phyloP scores from a whole-genome alignment of 1,140 invertebrate genomes.

The Propsilocerus akamusi region DNA sequence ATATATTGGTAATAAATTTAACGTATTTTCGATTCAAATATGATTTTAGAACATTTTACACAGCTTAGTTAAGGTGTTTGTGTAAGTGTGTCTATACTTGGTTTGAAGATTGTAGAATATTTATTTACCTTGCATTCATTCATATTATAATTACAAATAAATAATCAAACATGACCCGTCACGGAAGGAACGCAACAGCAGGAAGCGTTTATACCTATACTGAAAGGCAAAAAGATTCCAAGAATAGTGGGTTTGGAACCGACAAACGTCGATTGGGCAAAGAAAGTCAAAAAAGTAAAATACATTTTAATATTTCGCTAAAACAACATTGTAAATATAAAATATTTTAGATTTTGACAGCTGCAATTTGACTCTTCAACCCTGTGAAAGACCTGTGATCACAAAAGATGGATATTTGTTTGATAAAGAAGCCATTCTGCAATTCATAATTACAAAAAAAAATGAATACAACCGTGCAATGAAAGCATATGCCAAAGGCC shows the following conservation, averaged over 20 bases:
- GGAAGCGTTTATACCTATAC: slow-evolving; percentile 97
- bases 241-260: slow-evolving; percentile 78
- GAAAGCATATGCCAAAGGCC: slow-evolving; percentile 87
- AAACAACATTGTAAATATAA: too few relatives aligned
- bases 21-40: too few relatives aligned
- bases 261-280: slow-evolving; percentile 74
- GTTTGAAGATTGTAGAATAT: too few relatives aligned
- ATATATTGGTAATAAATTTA: too few relatives aligned
- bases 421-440: slow-evolving; percentile 92
- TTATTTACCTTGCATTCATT: too few relatives aligned
- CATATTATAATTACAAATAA: too few relatives aligned
- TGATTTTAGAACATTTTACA: too few relatives aligned
- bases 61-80: too few relatives aligned
- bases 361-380: slow-evolving; percentile 91
- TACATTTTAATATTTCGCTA: too few relatives aligned
- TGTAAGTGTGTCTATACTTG: too few relatives aligned
- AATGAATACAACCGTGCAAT: slow-evolving; percentile 74
- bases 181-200: slow-evolving; percentile 94
- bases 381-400: slow-evolving; percentile 28
- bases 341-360: slow-evolving; percentile 97
- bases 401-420: slow-evolving; percentile 81
- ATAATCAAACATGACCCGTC: slow-evolving; percentile 83
- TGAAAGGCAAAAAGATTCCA: slow-evolving; percentile 92
- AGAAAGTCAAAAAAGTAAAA: slow-evolving; percentile 5
- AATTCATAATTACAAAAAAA: slow-evolving; percentile 93